A percentile compares a stretch with the other conserved stretches of the same genome.
Evolutionary conservation across 1,140 invertebrate genomes (phyloP).

Genomic region (Drosophila ambigua): DNA sequence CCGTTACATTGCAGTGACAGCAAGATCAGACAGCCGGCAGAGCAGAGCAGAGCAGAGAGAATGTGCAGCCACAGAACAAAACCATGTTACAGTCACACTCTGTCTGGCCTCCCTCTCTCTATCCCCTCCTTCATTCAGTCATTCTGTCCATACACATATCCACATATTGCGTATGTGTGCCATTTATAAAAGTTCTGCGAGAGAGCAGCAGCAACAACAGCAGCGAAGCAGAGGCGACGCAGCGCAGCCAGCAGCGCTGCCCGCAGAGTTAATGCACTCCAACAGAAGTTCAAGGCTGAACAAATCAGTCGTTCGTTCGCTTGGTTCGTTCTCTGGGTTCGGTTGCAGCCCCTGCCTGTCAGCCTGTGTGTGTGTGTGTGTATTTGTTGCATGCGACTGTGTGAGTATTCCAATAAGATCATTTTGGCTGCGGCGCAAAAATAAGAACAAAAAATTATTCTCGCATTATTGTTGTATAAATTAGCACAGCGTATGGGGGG

Average conservation of each 20-base stretch:
- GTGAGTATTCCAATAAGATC: conserved; percentile 63
- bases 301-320: conserved; percentile 79
- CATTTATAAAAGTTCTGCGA: conserved; percentile 53
- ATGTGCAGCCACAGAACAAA: conserved; percentile 51
- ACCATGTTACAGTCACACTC: conserved; percentile 12
- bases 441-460: conserved; percentile 60
- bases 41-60: conserved; percentile 16
- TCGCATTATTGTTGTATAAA: conserved; percentile 61
- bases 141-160: conserved; percentile 35
- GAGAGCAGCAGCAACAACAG: conserved; percentile 26
- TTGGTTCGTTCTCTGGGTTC: conserved; percentile 43
- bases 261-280: conserved; percentile 81
- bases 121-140: conserved; percentile 20
- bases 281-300: conserved; percentile 82
- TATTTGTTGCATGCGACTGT: conserved; percentile 1
- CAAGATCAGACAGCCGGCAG: conserved; percentile 57
- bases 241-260: conserved; percentile 22
- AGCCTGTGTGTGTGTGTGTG: background rate
- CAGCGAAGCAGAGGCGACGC: background rate
- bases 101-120: background rate
- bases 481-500: conserved; percentile 49
- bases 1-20: background rate
- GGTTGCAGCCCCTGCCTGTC: conserved; percentile 54
- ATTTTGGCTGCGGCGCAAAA: conserved; percentile 56
- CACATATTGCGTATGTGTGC: conserved; percentile 51